Evolutionary conservation across 2,888 invertebrate genomes (phyloP).

Genomic region (Hemithea aestivaria): DNA sequence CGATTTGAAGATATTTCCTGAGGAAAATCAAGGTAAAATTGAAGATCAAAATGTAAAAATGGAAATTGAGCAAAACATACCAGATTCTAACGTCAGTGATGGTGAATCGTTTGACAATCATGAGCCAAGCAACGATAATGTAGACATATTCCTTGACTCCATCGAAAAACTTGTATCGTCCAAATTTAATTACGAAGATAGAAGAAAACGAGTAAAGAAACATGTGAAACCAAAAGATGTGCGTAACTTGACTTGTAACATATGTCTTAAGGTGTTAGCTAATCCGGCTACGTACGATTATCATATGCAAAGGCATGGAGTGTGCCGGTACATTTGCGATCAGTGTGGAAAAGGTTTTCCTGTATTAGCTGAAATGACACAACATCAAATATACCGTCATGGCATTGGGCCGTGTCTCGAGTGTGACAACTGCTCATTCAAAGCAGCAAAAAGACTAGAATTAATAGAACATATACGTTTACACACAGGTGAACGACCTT

Average conservation of each 20-base stretch:
- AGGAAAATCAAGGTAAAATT: slow-evolving; percentile 7
- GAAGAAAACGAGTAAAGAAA: slow-evolving; percentile 7
- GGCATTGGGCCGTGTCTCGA: slow-evolving; percentile 51
- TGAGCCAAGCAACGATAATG: slow-evolving; percentile 6
- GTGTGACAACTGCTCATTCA: slow-evolving; percentile 58
- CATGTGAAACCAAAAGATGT: slow-evolving; percentile 3
- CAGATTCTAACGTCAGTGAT: slow-evolving; percentile 8
- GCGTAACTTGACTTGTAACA: slow-evolving; percentile 41
- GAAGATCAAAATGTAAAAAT: slow-evolving; percentile 1
- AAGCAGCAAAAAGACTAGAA: slow-evolving; percentile 49
- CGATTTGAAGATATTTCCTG: slow-evolving; percentile 8
- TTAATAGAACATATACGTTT: slow-evolving; percentile 58
- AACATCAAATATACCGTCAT: slow-evolving; percentile 53
- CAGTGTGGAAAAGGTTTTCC: slow-evolving; percentile 63
- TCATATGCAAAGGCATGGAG: slow-evolving; percentile 62
- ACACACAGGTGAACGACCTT: slow-evolving; percentile 66
- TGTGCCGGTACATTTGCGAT: slow-evolving; percentile 59
- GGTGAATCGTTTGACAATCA: slow-evolving; percentile 6
- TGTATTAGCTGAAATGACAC: slow-evolving; percentile 40
- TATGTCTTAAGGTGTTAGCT: slow-evolving; percentile 52
- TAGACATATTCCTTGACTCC: slow-evolving; percentile 16
- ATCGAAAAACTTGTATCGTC: slow-evolving; percentile 19
- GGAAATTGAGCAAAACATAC: slow-evolving; percentile 1
- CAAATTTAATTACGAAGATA: slow-evolving; percentile 5
- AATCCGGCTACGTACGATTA: slow-evolving; percentile 47